These are phyloP conservation scores for Rhynchotus rufescens DNA, from an alignment of 2,797 vertebrate species.

Conservation along the genomic window DNA sequence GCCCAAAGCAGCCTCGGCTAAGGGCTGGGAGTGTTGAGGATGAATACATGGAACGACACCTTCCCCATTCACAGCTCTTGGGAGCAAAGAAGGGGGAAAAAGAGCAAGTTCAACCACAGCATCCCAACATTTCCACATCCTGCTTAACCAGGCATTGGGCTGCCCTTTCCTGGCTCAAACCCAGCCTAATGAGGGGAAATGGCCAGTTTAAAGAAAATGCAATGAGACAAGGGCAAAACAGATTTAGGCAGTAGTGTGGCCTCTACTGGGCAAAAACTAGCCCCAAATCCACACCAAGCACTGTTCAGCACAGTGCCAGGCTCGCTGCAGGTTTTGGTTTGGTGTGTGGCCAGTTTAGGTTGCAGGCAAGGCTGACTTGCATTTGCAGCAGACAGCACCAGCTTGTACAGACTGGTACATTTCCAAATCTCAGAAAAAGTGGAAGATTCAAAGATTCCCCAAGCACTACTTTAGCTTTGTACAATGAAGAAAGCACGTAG, in stretches of 20 bases:
- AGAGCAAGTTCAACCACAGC: neutral
- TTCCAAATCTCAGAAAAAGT: neutral
- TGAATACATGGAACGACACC: neutral
- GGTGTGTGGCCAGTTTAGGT: neutral
- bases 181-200: neutral
- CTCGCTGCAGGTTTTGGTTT: neutral
- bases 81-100: neutral
- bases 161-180: neutral
- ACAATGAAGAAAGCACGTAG: neutral
- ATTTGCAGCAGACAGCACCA: neutral
- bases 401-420: neutral
- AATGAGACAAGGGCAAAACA: neutral
- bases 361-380: neutral
- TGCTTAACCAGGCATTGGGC: neutral
- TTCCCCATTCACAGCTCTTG: neutral
- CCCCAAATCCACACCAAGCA: neutral
- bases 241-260: neutral
- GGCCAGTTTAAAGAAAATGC: neutral
- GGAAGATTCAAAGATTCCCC: neutral
- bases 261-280: neutral
- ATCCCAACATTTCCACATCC: neutral
- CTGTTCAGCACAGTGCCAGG: neutral
- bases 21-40: neutral
- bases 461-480: neutral
- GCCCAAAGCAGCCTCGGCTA: too few species aligned